Percentiles rank a stretch among this genome's conserved stretches.
Conservation (phyloP, 1,140 invertebrate genomes). For the Dryas iulia region DNA sequence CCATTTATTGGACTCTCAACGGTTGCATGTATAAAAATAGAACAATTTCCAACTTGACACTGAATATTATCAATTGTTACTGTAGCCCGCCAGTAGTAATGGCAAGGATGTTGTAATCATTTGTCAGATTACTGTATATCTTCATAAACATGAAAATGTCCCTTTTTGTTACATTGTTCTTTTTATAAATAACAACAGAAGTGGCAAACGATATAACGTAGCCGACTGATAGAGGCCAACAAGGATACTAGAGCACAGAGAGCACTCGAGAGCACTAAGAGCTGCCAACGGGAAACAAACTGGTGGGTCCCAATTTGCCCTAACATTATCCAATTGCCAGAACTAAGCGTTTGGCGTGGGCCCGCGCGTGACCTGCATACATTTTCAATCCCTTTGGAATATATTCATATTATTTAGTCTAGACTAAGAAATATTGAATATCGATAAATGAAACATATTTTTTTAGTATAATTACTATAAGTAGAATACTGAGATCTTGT, state of each 20-base stretch:
- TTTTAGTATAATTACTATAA: background rate
- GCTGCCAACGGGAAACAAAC: slow-evolving; percentile 55
- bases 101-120: slow-evolving; percentile 1
- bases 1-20: slow-evolving; percentile 67
- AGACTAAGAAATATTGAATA: background rate
- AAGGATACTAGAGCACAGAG: slow-evolving; percentile 53
- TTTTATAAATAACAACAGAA: background rate
- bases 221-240: slow-evolving; percentile 61
- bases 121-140: background rate
- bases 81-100: slow-evolving; percentile 28
- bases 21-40: slow-evolving; percentile 50
- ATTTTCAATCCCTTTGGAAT: slow-evolving; percentile 41
- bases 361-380: slow-evolving; percentile 66
- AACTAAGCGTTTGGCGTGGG: slow-evolving; percentile 74
- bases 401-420: background rate
- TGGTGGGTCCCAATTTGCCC: slow-evolving; percentile 71
- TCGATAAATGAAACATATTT: background rate
- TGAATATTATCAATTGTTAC: slow-evolving; percentile 5
- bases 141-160: background rate
- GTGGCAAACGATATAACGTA: slow-evolving; percentile 19
- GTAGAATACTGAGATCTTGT: background rate
- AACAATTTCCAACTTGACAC: slow-evolving; percentile 37
- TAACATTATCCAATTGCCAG: slow-evolving; percentile 73
- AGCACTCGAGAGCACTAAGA: slow-evolving; percentile 53
- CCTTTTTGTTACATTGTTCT: background rate